Base-by-base conservation (phyloP, 2,888 invertebrate genomes). In the Artemia sinica region DNA sequence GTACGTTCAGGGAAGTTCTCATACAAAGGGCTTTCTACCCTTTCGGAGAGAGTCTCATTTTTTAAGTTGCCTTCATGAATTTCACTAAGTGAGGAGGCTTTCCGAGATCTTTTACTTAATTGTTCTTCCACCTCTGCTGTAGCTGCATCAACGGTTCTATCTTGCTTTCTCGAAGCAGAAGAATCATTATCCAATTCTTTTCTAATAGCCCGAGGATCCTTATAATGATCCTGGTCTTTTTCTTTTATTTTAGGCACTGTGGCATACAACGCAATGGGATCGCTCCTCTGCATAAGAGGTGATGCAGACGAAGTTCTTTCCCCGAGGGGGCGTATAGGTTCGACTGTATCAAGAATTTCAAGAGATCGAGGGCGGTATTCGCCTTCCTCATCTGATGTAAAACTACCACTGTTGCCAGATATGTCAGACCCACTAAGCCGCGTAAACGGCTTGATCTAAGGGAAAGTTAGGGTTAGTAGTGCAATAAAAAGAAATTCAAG, bases 241-340 rank as follows among this genome's bases (percentile, higher is more conserved):
- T 14, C 18, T 58, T 58, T 58, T 1, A 18, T n/a, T 14, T 14
- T n/a, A n/a, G n/a, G 58, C n/a, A 58, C 58, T 14, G 58, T 18
- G 58, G 58, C 58, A 2, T 58, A 58, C n/a, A 58, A 14, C n/a
- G 58, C 14, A 18, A 58, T 58, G 8, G 58, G 58, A 14, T 58
- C 14, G 8, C 18, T n/a, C 58, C 58, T n/a, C 58, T 58, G 58
- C n/a, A 58, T 14, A 8, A 10, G 58, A n/a, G 58, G 58, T 9
- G 58, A 58, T 58, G 58, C 58, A 58, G 58, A 58, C 14, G 58
- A 58, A n/a, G n/a, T n/a, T n/a, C 58, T n/a, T 8, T 58, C 18
- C 14, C 58, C 10, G 18, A 58, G 58, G 14, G 58, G 58, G 14
- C 7, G 8, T 14, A 14, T 18, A 8, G n/a, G 14, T 14, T n/a